phyloP scores from a whole-genome alignment of 2,113 vertebrate genomes.

The Notiomystis cincta region DNA sequence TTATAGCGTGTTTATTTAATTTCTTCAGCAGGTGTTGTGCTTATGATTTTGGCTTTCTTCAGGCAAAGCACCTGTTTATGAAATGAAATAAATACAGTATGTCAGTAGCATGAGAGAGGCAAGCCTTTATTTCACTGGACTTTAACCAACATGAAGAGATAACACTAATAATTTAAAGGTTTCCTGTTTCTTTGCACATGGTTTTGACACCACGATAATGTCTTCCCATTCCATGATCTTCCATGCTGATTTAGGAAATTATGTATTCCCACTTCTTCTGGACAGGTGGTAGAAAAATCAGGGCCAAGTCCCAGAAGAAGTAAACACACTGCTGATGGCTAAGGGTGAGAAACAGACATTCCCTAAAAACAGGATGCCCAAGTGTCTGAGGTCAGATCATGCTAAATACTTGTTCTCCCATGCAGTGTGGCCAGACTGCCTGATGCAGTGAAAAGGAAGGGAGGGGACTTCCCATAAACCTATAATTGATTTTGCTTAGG shows the following conservation, averaged over 20 bases:
- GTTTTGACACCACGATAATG: neutral
- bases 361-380: neutral
- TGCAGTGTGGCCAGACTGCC: rapidly evolving
- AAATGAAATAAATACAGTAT: neutral
- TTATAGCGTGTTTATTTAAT: neutral
- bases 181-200: neutral
- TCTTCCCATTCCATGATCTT: neutral
- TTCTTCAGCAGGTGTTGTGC: neutral
- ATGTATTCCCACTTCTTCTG: neutral
- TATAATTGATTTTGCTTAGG: neutral
- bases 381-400: neutral
- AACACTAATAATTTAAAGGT: neutral
- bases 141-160: neutral
- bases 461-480: neutral
- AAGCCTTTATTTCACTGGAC: neutral
- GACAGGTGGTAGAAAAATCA: neutral
- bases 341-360: neutral
- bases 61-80: constrained; percentile 17
- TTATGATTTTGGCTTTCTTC: neutral
- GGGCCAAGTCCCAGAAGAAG: neutral
- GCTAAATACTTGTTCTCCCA: neutral
- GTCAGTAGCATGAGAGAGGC: neutral
- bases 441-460: neutral
- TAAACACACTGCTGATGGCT: rapidly evolving
- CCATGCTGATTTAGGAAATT: neutral